These are phyloP conservation scores for Lithobius niger DNA, from an alignment of 1,140 invertebrate genomes.

Conservation along the genomic window DNA sequence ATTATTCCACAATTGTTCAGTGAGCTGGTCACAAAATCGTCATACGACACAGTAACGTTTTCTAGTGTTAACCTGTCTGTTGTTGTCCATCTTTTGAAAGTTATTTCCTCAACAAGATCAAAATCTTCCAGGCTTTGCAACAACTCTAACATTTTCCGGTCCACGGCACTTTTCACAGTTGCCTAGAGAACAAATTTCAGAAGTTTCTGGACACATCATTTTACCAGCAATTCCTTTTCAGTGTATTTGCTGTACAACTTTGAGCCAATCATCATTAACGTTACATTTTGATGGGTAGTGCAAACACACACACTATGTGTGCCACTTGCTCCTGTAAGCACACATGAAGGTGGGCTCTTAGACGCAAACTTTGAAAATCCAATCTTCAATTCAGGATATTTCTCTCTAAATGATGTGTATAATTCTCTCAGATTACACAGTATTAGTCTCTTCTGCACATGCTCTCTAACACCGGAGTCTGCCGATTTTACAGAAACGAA, in stretches of 20 bases:
- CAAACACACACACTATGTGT: constrained; percentile 13
- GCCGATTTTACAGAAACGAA: constrained; percentile 15
- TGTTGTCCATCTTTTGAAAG: too few species aligned
- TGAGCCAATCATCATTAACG: constrained; percentile 6
- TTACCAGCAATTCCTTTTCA: neutral
- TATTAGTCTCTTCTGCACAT: constrained; percentile 20
- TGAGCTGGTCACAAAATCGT: too few species aligned
- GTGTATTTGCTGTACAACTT: neutral
- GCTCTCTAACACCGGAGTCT: constrained; percentile 7
- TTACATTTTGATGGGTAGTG: constrained; percentile 11
- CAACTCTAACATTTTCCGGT: too few species aligned
- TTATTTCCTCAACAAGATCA: too few species aligned
- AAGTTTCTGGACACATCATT: neutral
- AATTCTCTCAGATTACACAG: constrained; percentile 21
- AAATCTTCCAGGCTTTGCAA: too few species aligned
- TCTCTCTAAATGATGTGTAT: constrained; percentile 16
- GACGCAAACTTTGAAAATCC: neutral
- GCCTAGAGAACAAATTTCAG: neutral
- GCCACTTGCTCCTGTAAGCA: constrained; percentile 13
- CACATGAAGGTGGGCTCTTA: neutral
- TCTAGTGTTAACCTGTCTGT: too few species aligned
- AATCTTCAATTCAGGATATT: constrained; percentile 7
- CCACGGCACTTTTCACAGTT: neutral
- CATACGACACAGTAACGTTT: too few species aligned
- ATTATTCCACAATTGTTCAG: too few species aligned